These are phyloP conservation scores for Drosophila mulleri DNA, from an alignment of 2,888 invertebrate genomes.

Conservation along the genomic window DNA sequence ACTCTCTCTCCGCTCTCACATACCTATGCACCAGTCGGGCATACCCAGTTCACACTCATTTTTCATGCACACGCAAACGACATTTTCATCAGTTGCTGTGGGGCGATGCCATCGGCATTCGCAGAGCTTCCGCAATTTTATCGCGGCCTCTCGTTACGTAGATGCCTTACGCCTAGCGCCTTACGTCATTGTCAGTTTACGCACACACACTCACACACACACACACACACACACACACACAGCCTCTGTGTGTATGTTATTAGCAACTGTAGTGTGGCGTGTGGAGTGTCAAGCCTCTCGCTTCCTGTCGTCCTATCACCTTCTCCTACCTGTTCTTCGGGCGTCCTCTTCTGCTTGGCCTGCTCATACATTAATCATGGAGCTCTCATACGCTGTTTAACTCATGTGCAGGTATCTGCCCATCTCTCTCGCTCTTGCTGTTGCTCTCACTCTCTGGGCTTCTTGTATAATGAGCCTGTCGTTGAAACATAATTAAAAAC, in stretches of 20 bases:
- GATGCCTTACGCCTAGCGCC: slow-evolving; percentile 28
- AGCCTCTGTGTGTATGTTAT: background rate
- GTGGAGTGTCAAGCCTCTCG: slow-evolving; percentile 10
- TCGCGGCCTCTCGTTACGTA: slow-evolving; percentile 54
- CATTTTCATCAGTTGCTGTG: slow-evolving; percentile 40
- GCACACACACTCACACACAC: slow-evolving; percentile 37
- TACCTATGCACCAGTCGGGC: background rate
- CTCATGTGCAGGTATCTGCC: slow-evolving; percentile 33
- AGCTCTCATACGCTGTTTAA: slow-evolving; percentile 44
- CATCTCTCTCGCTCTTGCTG: background rate
- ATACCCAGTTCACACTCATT: background rate
- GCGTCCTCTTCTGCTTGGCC: slow-evolving; percentile 1
- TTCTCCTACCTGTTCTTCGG: background rate
- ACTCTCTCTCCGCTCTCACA: background rate
- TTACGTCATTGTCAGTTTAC: slow-evolving; percentile 57
- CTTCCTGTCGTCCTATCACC: slow-evolving; percentile 6
- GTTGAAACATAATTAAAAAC: slow-evolving; percentile 71
- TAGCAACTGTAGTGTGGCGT: slow-evolving; percentile 6
- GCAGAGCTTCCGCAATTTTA: slow-evolving; percentile 79
- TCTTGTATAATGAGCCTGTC: slow-evolving; percentile 59
- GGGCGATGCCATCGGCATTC: slow-evolving; percentile 69
- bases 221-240: slow-evolving; percentile 21
- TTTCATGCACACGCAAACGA: slow-evolving; percentile 20
- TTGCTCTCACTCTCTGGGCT: background rate
- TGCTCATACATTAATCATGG: slow-evolving; percentile 69